Evolutionary conservation across 2,797 vertebrate species (phyloP).

Genomic region (Xenops minutus): DNA sequence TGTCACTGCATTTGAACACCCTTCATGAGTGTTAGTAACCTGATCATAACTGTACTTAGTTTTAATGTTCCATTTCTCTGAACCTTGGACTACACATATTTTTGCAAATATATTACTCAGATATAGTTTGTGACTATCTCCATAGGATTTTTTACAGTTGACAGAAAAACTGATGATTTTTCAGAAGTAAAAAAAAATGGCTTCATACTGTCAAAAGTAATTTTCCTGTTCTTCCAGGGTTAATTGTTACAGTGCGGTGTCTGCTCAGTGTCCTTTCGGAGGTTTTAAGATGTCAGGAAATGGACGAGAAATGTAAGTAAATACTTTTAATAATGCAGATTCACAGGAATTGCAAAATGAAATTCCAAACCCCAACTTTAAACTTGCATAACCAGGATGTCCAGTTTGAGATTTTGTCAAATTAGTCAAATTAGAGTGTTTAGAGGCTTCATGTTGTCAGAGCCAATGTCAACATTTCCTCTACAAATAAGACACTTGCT

Average conservation of each 20-base stretch:
- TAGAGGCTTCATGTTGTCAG: neutral
- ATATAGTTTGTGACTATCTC: neutral
- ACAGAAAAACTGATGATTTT: neutral
- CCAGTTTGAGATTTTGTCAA: neutral
- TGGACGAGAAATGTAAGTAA: constrained; percentile 89
- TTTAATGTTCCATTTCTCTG: neutral
- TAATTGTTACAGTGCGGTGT: constrained; percentile 85
- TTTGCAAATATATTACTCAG: neutral
- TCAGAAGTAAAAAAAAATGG: neutral
- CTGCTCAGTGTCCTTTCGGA: constrained; percentile 85
- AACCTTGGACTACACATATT: neutral
- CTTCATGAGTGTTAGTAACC: neutral
- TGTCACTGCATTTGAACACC: neutral
- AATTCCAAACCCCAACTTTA: neutral
- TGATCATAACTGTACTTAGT: neutral
- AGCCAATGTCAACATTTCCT: neutral
- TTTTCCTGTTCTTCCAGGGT: constrained; percentile 76
- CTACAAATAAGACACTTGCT: neutral
- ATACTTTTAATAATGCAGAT: neutral
- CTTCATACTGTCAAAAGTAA: neutral
- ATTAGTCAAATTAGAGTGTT: neutral
- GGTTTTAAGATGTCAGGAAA: constrained; percentile 95
- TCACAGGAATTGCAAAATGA: neutral
- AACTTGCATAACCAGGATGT: neutral
- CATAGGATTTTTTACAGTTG: neutral